Base-by-base conservation (phyloP, 2,888 invertebrate species). In the Sacculina carcini region DNA sequence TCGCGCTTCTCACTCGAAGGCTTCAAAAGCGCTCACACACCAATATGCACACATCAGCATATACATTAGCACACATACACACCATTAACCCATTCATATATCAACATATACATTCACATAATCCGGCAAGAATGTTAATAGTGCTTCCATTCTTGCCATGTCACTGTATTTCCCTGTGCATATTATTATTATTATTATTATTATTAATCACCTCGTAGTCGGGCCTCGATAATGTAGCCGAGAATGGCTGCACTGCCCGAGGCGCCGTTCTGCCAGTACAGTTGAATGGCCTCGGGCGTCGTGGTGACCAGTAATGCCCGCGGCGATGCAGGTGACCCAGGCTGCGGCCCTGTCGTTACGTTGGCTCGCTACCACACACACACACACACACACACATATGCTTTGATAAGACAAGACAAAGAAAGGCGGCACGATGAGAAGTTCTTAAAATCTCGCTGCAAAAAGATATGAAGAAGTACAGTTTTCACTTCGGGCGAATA, bases 291-390 rank as follows among this genome's bases (percentile, higher is more conserved):
- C 5, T 85, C 81, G 47, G 80, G 75, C 28, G 82, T 80, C 64
- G 82, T 81, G 26, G 75, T 71, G 12, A 87, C 69, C 26, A 66
- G 69, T 10, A 89, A 70, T 58, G 77, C 77, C 56, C 75, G 74
- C 2, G 84, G 83, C 36, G 78, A 73, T 50, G 76, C 73, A 14
- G 89, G 89, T 2, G 85, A 84, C 49, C 87, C 87, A 58, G 77
- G 75, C 67, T 90, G 92, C 16, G 92, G 90, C 5, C 92, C 92
- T 0, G 90, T 89, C 12, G 82, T 86, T 28, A 82, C 79, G 63
- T 83, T 84, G 53, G 77, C 81, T 10, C 57, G 56, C 55, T 58
- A 56, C 3, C 19, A 23, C 2, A 7, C 12, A 42, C 23, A 10
- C 14, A n/a, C 32, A 36, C 7, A 26, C 19, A 1, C 51, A 16